These are phyloP conservation scores for Oreonectes daqikongensis DNA, from an alignment of 2,797 vertebrate genomes.

Conservation along the genomic window DNA sequence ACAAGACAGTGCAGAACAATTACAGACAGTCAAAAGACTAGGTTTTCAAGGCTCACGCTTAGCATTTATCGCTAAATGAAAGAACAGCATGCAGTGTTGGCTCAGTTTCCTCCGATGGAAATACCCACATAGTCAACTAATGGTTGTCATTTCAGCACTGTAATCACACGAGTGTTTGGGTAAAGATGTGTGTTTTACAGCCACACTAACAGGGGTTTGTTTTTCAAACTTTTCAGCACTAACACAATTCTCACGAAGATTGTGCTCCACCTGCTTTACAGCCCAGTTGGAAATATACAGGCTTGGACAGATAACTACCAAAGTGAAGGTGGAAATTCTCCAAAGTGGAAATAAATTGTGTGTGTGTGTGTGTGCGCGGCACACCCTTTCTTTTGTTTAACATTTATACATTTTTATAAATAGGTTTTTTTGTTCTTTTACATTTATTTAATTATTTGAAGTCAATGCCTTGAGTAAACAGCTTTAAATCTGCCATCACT, in stretches of 20 bases:
- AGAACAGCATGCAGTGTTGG: slow-evolving; percentile 63
- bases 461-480: not conserved
- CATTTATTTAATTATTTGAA: not conserved
- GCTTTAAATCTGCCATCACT: not conserved
- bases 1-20: not conserved
- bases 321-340: not conserved
- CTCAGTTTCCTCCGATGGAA: slow-evolving; percentile 67
- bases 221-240: slow-evolving; percentile 25
- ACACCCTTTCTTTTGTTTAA: not conserved
- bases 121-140: slow-evolving; percentile 73
- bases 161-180: slow-evolving; percentile 63
- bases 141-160: slow-evolving; percentile 70
- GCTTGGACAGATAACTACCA: not conserved
- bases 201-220: slow-evolving; percentile 44
- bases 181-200: slow-evolving; percentile 68
- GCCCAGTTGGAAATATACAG: not conserved
- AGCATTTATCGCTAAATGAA: slow-evolving; percentile 66
- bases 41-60: slow-evolving; percentile 20
- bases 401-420: not conserved
- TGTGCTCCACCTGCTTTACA: slow-evolving; percentile 40
- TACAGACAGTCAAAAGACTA: slow-evolving; percentile 45
- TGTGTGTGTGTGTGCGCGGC: not conserved
- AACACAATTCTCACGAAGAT: slow-evolving; percentile 36
- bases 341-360: not conserved
- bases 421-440: not conserved